A percentile compares a stretch with the other conserved stretches of the same genome.
Conservation (phyloP, 1,140 invertebrate genomes). For the Microplitis demolitor region DNA sequence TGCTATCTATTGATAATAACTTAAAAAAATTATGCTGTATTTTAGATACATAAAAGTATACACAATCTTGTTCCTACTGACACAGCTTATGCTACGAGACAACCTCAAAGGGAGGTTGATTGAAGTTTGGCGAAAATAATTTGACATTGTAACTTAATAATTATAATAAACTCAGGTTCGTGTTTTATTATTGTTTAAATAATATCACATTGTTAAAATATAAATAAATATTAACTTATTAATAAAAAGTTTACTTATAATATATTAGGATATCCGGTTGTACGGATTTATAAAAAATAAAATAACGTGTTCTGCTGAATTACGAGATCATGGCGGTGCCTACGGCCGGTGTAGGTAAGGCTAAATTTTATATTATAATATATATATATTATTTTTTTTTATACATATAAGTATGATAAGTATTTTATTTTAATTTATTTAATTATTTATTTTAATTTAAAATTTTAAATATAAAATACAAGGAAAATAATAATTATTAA, state of each 20-base stretch:
- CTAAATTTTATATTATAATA: slow-evolving; percentile 32
- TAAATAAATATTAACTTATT: background rate
- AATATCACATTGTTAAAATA: slow-evolving; percentile 20
- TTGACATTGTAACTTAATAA: slow-evolving; percentile 6
- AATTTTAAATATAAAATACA: background rate
- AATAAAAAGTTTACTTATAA: background rate
- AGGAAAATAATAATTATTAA: background rate
- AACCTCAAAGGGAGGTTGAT: slow-evolving; percentile 46
- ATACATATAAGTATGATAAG: too few species aligned
- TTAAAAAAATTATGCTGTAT: too few species aligned
- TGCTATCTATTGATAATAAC: too few species aligned
- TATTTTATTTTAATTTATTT: background rate
- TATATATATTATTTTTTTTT: slow-evolving; percentile 7
- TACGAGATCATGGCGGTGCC: slow-evolving; percentile 58
- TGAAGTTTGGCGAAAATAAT: slow-evolving; percentile 34
- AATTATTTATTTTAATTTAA: background rate
- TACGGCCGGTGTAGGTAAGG: slow-evolving; percentile 60
- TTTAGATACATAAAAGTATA: background rate
- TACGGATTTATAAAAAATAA: slow-evolving; percentile 34
- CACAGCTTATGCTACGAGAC: slow-evolving; percentile 25
- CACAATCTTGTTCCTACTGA: background rate
- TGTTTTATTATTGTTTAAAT: slow-evolving; percentile 18
- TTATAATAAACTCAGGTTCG: slow-evolving; percentile 32
- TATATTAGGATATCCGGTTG: slow-evolving; percentile 15
- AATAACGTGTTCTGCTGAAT: slow-evolving; percentile 42